Evolutionary conservation across 2,888 invertebrate species (phyloP), one percentile per base, ranked within the genome.

Genomic region (Eupithecia centaureata): DNA sequence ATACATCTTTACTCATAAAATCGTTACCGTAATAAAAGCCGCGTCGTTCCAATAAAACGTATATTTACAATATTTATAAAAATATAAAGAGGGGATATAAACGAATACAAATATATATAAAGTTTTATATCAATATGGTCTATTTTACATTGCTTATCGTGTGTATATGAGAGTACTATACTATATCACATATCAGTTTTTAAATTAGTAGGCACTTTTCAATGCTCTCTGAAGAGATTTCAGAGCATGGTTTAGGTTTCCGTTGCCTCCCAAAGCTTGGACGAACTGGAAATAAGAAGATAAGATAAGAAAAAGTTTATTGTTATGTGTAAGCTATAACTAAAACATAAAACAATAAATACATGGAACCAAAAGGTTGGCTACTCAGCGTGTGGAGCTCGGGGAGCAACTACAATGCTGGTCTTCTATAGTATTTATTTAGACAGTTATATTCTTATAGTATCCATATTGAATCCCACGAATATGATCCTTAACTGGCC

Each of bases 1-100:
- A 89, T 89, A 90, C 89, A 90, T 88, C 89, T 90, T 90, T 90
- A 89, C 87, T 90, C 32, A 68, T 35, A 66, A 77, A 77, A 81
- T 76, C 74, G 67, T 75, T 67, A 77, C 77, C 81, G 68, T 80
- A 86, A 87, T 85, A 77, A 87, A 88, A 87, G 87, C 89, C 88
- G 76, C 30, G 81, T 86, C 86, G 77, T 77, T 76, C 64, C 67
- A 78, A 80, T 83, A 86, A 77, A 87, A 86, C 79, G 77, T 89
- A 87, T 90, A 89, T 88, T 87, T 87, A 85, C 82, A 83, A 75
- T 67, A 79, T 81, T 77, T 78, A 83, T 82, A 83, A 22, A 47
- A 47, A 47, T 70, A 57, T 68, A 77, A 79, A 77, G 78, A 66
- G 56, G 32, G 67, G 66, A 32, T 57, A 33, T 57, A 57, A 32